Evolutionary conservation across 2,888 invertebrate genomes (phyloP).

Genomic region (Apamea anceps): DNA sequence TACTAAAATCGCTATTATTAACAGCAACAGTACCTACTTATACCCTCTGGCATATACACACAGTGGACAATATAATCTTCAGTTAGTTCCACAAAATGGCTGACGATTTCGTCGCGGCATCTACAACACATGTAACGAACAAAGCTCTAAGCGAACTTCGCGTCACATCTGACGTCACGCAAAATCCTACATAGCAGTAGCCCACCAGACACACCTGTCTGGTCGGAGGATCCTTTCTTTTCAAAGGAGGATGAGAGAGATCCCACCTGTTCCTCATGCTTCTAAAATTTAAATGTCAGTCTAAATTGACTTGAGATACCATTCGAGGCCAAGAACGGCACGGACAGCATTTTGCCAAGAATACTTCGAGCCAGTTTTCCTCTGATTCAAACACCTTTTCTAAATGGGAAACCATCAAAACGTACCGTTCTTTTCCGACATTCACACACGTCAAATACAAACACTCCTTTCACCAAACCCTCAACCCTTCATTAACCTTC

Average conservation of each 20-base stretch:
- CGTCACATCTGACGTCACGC: too few species aligned
- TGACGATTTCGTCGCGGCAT: too few species aligned
- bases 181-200: too few species aligned
- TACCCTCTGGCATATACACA: neutral
- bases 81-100: neutral
- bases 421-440: neutral
- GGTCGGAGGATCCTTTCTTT: too few species aligned
- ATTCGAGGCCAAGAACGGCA: neutral
- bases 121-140: too few species aligned
- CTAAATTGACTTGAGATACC: too few species aligned
- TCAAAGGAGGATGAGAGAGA: too few species aligned
- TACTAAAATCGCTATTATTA: neutral
- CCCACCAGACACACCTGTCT: too few species aligned
- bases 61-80: neutral
- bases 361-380: neutral
- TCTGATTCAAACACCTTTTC: neutral
- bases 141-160: too few species aligned
- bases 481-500: conserved; percentile 35
- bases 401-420: neutral
- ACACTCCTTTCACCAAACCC: conserved; percentile 15
- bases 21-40: neutral
- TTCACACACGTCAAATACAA: conserved; percentile 15
- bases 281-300: too few species aligned
- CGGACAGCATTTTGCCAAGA: neutral
- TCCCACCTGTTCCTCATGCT: too few species aligned